phyloP scores from a whole-genome alignment of 2,888 invertebrate genomes.

The Aproaerema taeniolella region DNA sequence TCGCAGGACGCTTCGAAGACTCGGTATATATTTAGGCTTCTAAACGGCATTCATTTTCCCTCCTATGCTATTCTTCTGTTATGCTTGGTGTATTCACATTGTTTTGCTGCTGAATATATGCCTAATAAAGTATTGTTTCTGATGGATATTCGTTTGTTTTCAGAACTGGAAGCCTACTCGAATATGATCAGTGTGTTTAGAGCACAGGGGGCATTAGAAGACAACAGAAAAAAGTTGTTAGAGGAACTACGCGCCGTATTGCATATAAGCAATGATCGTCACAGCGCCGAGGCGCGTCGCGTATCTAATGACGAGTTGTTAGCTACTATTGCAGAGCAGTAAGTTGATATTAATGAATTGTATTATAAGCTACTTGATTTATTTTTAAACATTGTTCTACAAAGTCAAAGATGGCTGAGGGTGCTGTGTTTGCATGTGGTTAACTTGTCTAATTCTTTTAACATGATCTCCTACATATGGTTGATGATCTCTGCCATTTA shows the following conservation, averaged over 20 bases:
- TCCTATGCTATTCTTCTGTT: slow-evolving; percentile 65
- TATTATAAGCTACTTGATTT: slow-evolving; percentile 42
- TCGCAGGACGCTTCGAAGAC: slow-evolving; percentile 89
- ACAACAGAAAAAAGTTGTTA: slow-evolving; percentile 89
- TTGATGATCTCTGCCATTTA: too few relatives aligned
- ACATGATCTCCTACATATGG: too few relatives aligned
- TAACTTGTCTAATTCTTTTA: too few relatives aligned
- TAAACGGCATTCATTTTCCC: slow-evolving; percentile 74
- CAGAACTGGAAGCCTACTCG: slow-evolving; percentile 95
- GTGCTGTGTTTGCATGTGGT: slow-evolving; percentile 28
- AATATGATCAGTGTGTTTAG: slow-evolving; percentile 92
- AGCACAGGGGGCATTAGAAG: slow-evolving; percentile 92
- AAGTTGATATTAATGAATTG: slow-evolving; percentile 58
- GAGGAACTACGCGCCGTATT: slow-evolving; percentile 88
- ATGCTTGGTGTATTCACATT: slow-evolving; percentile 35
- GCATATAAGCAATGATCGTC: slow-evolving; percentile 93
- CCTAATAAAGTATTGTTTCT: slow-evolving; percentile 25
- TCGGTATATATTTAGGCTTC: slow-evolving; percentile 82
- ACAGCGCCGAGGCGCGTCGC: slow-evolving; percentile 93
- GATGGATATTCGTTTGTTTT: slow-evolving; percentile 48
- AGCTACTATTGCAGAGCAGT: slow-evolving; percentile 93
- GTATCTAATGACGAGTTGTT: slow-evolving; percentile 95
- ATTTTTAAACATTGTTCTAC: slow-evolving; percentile 56
- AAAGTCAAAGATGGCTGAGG: slow-evolving; percentile 67
- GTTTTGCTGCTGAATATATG: slow-evolving; percentile 28